phyloP scores from a whole-genome alignment of 2,888 invertebrate genomes.

The Thymelicus acteon region DNA sequence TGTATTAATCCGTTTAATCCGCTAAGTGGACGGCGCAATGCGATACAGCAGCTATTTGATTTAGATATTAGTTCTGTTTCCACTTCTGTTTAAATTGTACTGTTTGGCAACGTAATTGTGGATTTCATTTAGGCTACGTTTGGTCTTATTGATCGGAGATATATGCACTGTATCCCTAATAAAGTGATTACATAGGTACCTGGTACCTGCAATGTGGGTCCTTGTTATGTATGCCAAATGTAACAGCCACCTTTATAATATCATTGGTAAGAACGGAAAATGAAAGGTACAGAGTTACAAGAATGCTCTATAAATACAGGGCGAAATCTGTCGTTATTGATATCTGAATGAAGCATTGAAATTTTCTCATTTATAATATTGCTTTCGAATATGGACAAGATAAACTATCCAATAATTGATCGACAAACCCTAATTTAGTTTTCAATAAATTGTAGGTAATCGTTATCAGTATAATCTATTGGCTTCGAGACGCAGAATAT shows the following conservation, averaged over 20 bases:
- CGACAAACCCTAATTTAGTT: conserved; percentile 4
- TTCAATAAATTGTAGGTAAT: conserved; percentile 20
- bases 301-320: no score
- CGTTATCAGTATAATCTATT: conserved; percentile 32
- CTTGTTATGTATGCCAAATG: no score
- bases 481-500: conserved; percentile 31
- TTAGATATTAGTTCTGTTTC: conserved; percentile 29
- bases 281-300: no score
- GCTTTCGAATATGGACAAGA: no score
- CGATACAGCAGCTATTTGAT: conserved; percentile 38
- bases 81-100: conserved; percentile 18
- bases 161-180: neutral
- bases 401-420: no score
- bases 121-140: neutral
- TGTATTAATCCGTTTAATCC: conserved; percentile 55
- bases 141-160: neutral
- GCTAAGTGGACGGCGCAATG: conserved; percentile 48
- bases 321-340: no score
- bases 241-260: no score
- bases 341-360: no score
- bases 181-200: no score
- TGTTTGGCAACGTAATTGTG: conserved; percentile 24
- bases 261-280: no score
- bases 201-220: no score
- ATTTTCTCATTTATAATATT: no score